phyloP scores from a whole-genome alignment of 1,140 invertebrate genomes.

The Cotesia typhae region DNA sequence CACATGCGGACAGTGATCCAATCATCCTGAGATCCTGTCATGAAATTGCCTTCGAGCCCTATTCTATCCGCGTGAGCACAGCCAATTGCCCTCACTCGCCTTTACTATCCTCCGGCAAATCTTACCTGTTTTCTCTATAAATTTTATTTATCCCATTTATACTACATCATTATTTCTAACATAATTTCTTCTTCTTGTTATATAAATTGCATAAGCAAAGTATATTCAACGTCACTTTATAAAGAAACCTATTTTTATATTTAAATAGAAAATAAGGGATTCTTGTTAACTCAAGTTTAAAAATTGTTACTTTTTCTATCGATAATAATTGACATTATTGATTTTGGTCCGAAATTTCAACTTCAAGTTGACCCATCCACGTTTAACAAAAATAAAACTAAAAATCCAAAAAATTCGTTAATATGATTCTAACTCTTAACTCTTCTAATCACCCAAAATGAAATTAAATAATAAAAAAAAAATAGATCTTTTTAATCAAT shows the following conservation, averaged over 20 bases:
- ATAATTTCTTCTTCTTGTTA: background rate
- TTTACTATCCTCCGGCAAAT: constrained; percentile 48
- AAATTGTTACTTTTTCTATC: no score
- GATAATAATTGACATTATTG: no score
- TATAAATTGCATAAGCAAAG: background rate
- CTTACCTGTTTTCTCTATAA: constrained; percentile 56
- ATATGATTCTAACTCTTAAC: no score
- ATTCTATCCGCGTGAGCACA: constrained; percentile 54
- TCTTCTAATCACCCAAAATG: no score
- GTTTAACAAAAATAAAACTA: no score
- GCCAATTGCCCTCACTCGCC: constrained; percentile 50
- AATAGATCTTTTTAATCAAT: no score
- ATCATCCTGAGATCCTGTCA: constrained; percentile 60
- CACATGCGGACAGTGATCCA: constrained; percentile 52
- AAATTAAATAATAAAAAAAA: no score
- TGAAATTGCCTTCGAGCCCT: constrained; percentile 57
- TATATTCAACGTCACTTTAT: constrained; percentile 4
- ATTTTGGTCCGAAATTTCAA: no score
- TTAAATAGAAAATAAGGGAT: no score
- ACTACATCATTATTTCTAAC: constrained; percentile 6
- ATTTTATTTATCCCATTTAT: constrained; percentile 28
- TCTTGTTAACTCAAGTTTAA: no score
- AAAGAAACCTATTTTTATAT: background rate
- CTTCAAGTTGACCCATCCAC: no score
- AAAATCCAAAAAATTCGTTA: no score